Evolutionary conservation across 2,888 invertebrate genomes (phyloP), one percentile per base, ranked within the genome.

Genomic region (Athripsodes cinereus): DNA sequence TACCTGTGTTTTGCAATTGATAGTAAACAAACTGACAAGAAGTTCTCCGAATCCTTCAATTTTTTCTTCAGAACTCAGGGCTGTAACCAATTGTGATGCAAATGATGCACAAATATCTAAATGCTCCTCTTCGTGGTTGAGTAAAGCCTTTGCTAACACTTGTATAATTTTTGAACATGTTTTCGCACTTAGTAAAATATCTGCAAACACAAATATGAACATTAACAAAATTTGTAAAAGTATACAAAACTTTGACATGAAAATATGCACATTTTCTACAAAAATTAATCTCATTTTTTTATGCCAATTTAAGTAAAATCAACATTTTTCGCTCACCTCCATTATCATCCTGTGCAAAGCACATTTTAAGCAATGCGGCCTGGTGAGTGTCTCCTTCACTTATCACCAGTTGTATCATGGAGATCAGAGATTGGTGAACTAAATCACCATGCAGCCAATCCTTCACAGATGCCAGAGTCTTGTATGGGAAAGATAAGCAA

Each of bases 91-190:
- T 68, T 80, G 77, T 1, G 79, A 73, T 57, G 81, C 72, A 64
- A 81, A 74, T 62, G 78, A 78, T 1, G 75, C 75, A 59, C 78
- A 80, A 21, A 73, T 71, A 64, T 81, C 81, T 19, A 80, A 67
- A 61, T 74, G 72, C 10, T 66, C 48, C 8, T 64, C 59, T 58
- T 69, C 51, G 10, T 57, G 16, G 2, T 57, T 22, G 5, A 20
- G 63, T 18, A 79, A 65, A 10, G 71, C 69, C 40, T 67, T 64
- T 44, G 70, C 72, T 19, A 81, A 66, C 57, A 74, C 71, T 1
- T 68, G 65, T 26, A 76, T 68, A 21, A 81, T 74, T 58, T 69
- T 66, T 35, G 67, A 66, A 18, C 78, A 66, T 0, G 74, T 72
- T 31, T 70, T 68, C 52, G 71, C 68, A 31, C 69, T 72, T 11